phyloP scores from a whole-genome alignment of 2,113 vertebrate genomes.

The Pristiophorus japonicus region DNA sequence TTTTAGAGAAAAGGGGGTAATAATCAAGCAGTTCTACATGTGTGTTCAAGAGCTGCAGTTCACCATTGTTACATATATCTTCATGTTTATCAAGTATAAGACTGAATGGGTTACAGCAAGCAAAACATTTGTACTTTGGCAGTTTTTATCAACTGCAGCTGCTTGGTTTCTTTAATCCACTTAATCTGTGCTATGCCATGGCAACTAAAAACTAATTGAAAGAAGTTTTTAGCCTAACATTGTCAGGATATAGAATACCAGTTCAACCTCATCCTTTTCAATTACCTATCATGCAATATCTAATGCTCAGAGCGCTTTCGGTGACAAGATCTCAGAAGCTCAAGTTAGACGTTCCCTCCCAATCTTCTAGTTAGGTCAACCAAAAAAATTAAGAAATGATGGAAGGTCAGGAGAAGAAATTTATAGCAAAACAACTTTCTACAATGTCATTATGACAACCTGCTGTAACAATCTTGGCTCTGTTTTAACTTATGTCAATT shows the following conservation, averaged over 20 bases:
- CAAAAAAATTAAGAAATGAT: conserved; percentile 79
- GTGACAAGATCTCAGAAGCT: conserved; percentile 52
- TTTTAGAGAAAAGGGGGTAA: conserved; percentile 48
- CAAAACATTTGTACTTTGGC: not conserved
- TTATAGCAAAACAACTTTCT: conserved; percentile 70
- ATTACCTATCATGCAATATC: conserved; percentile 48
- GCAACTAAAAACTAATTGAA: not conserved
- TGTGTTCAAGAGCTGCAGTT: not conserved
- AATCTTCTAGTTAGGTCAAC: conserved; percentile 98
- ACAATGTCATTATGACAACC: conserved; percentile 66
- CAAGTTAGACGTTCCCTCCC: conserved; percentile 76
- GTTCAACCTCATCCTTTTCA: conserved; percentile 42
- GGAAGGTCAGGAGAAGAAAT: conserved; percentile 58
- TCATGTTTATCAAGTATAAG: not conserved
- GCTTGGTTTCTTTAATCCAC: conserved; percentile 5
- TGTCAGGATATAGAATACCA: not conserved
- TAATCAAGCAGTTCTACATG: conserved; percentile 43
- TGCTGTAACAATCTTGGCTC: conserved; percentile 66
- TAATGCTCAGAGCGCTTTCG: conserved; percentile 47
- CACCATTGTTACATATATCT: not conserved
- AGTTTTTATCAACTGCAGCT: not conserved
- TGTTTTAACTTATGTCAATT: conserved; percentile 89
- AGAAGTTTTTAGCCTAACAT: not conserved
- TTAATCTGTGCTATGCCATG: not conserved
- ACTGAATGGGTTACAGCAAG: not conserved